These are phyloP conservation scores for Tor tambroides DNA, from an alignment of 2,113 vertebrate species.

Conservation along the genomic window DNA sequence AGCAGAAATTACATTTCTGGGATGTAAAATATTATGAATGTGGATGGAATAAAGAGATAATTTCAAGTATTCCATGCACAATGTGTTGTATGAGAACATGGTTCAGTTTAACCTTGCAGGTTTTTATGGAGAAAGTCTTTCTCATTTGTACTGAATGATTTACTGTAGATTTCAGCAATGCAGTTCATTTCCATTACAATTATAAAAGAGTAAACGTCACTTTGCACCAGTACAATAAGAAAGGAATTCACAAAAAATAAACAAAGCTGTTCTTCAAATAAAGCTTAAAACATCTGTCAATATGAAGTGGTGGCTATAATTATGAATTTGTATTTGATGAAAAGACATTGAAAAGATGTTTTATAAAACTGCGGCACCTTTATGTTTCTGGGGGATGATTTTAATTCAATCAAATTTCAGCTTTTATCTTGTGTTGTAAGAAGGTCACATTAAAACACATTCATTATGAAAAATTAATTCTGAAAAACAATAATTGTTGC, in stretches of 20 bases:
- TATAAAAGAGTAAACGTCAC: conserved; percentile 1
- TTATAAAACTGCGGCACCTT: neutral
- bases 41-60: neutral
- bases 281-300: neutral
- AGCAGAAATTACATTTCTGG: neutral
- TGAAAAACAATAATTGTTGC: neutral
- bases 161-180: conserved; percentile 4
- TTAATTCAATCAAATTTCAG: neutral
- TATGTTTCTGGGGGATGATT: neutral
- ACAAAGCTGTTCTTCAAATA: neutral
- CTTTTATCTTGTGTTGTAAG: neutral
- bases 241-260: neutral
- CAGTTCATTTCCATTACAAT: neutral
- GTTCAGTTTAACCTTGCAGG: conserved; percentile 14
- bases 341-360: neutral
- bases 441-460: neutral
- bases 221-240: neutral
- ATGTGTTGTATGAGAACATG: neutral
- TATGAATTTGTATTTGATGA: neutral
- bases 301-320: neutral
- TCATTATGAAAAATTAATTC: neutral
- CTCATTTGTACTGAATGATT: neutral
- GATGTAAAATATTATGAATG: neutral
- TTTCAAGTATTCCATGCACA: neutral
- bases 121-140: neutral